Conservation (phyloP, 2,797 vertebrate genomes). For the Eidolon dupreanum region DNA sequence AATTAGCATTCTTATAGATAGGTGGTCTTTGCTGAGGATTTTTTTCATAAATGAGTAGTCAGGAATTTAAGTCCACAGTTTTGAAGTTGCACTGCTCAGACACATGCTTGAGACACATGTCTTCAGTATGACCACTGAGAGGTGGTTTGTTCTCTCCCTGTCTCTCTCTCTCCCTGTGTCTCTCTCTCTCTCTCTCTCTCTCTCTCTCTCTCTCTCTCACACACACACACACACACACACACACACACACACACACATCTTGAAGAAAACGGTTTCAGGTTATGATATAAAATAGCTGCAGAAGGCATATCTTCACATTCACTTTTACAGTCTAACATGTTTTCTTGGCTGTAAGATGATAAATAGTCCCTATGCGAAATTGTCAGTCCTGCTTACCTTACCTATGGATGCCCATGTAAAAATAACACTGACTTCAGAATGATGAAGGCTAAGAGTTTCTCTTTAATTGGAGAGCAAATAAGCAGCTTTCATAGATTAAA, state of each 20-base stretch:
- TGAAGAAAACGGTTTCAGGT: neutral
- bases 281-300: neutral
- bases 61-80: neutral
- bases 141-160: neutral
- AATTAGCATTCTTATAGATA: neutral
- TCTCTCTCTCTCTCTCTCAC: too few relatives aligned
- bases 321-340: neutral
- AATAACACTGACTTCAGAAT: neutral
- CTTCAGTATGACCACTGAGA: neutral
- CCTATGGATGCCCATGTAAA: neutral
- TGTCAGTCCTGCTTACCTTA: neutral
- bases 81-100: neutral
- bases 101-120: neutral
- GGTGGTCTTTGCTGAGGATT: neutral
- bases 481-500: slow-evolving; percentile 12
- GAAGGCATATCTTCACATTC: neutral
- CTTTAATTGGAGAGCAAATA: neutral
- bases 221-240: too few relatives aligned
- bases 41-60: neutral
- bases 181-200: too few relatives aligned
- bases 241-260: neutral
- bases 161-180: neutral
- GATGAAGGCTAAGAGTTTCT: neutral
- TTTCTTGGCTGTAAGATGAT: neutral
- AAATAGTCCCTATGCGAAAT: neutral